phyloP scores from a whole-genome alignment of 2,797 vertebrate genomes.

The Dryobates pubescens region DNA sequence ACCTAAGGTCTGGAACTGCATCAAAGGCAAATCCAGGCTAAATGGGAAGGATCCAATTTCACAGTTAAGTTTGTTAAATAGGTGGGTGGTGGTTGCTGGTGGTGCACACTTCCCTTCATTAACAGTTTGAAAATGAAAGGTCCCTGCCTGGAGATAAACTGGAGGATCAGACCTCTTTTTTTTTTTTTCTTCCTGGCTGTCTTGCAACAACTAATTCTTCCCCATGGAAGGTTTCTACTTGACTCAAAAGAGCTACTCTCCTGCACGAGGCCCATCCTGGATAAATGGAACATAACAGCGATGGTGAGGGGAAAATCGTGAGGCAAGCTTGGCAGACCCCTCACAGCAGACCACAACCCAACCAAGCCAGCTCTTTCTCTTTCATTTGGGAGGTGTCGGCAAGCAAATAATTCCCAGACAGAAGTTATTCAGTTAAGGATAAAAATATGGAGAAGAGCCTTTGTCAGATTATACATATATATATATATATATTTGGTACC shows the following conservation, averaged over 20 bases:
- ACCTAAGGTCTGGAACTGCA: constrained; percentile 61
- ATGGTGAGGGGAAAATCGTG: neutral
- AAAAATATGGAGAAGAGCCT: neutral
- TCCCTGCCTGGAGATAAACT: constrained; percentile 10
- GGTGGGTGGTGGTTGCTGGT: constrained; percentile 41
- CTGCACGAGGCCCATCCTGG: neutral
- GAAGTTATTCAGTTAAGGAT: neutral
- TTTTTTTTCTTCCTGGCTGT: neutral
- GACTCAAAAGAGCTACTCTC: neutral
- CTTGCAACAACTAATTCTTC: neutral
- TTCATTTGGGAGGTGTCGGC: neutral
- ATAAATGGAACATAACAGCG: rapidly evolving
- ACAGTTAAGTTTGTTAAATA: constrained; percentile 62
- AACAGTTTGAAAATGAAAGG: constrained; percentile 46
- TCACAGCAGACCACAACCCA: neutral
- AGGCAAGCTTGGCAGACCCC: neutral
- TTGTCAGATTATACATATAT: neutral
- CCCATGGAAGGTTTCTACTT: neutral
- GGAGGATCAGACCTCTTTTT: neutral
- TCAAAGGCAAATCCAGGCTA: constrained; percentile 61
- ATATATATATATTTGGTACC: neutral
- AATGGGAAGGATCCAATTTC: constrained; percentile 68
- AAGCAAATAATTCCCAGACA: neutral
- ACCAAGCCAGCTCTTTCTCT: neutral
- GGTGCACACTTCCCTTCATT: constrained; percentile 28